Evolutionary conservation across 2,888 invertebrate genomes (phyloP).

Genomic region (Eristalinus aeneus): DNA sequence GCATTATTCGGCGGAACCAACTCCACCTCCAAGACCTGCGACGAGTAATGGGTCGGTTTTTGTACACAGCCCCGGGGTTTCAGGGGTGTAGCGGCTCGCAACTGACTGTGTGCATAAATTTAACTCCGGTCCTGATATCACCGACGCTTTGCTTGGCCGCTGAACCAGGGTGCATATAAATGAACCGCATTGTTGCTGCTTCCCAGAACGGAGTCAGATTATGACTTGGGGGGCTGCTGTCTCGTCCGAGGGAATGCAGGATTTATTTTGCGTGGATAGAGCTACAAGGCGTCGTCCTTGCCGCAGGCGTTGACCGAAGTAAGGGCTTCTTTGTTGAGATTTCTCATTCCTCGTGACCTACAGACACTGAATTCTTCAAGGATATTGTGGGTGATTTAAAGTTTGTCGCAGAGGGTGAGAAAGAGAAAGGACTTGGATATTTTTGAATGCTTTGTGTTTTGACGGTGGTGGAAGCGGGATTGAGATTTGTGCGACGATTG

Average conservation of each 20-base stretch:
- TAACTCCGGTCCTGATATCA: conserved; percentile 47
- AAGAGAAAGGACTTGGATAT: too few species aligned
- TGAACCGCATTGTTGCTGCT: neutral
- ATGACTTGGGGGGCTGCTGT: conserved; percentile 13
- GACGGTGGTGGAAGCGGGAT: too few species aligned
- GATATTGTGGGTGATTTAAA: neutral
- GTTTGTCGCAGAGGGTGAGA: neutral
- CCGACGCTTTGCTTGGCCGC: neutral
- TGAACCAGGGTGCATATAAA: conserved; percentile 5
- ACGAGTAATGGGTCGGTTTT: conserved; percentile 38
- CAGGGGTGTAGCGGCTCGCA: too few species aligned
- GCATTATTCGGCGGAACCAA: conserved; percentile 28
- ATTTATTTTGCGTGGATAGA: conserved; percentile 40
- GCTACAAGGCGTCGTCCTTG: conserved; percentile 16
- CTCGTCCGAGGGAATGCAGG: neutral
- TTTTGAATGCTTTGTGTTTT: too few species aligned
- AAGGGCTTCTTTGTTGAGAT: neutral
- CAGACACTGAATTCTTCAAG: neutral
- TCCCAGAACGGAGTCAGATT: neutral
- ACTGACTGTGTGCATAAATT: conserved; percentile 53
- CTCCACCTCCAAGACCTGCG: conserved; percentile 11
- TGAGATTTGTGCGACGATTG: too few species aligned
- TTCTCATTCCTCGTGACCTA: neutral
- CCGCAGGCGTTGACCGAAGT: neutral
- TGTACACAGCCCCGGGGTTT: neutral